These are phyloP conservation scores for Camelus dromedarius DNA, from an alignment of 2,113 vertebrate species.

Conservation along the genomic window DNA sequence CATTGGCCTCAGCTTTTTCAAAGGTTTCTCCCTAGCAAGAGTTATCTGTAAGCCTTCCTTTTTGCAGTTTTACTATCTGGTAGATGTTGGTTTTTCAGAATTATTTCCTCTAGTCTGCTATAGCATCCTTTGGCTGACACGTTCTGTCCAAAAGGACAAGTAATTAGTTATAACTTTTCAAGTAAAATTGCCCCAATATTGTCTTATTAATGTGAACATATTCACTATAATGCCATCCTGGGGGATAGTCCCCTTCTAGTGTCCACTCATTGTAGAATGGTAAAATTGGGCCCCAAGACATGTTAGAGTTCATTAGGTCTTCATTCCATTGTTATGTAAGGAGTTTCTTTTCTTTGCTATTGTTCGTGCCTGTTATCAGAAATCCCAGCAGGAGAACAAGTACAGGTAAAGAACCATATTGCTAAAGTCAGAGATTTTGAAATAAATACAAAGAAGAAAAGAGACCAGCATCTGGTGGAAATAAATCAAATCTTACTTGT, in stretches of 20 bases:
- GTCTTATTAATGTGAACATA: constrained; percentile 15
- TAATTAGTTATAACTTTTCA: constrained; percentile 8
- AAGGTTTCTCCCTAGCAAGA: neutral
- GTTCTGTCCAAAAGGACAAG: neutral
- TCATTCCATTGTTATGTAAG: neutral
- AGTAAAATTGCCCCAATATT: neutral
- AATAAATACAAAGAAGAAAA: neutral
- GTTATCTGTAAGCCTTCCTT: constrained; percentile 9
- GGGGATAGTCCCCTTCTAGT: neutral
- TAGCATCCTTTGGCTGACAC: neutral
- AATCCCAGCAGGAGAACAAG: constrained; percentile 40
- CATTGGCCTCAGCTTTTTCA: neutral
- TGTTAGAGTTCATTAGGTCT: neutral
- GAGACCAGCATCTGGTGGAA: neutral
- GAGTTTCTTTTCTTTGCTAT: constrained; percentile 12
- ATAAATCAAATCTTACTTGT: constrained; percentile 52
- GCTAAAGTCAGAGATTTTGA: neutral
- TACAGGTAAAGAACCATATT: neutral
- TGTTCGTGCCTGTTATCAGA: neutral
- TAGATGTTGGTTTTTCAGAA: neutral
- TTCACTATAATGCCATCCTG: neutral
- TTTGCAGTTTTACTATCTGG: neutral
- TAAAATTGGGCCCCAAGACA: neutral
- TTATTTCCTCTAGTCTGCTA: neutral
- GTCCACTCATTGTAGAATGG: neutral